Evolutionary conservation across 2,797 vertebrate genomes (phyloP), one percentile per base, ranked within the genome.

Genomic region (Artibeus jamaicensis): DNA sequence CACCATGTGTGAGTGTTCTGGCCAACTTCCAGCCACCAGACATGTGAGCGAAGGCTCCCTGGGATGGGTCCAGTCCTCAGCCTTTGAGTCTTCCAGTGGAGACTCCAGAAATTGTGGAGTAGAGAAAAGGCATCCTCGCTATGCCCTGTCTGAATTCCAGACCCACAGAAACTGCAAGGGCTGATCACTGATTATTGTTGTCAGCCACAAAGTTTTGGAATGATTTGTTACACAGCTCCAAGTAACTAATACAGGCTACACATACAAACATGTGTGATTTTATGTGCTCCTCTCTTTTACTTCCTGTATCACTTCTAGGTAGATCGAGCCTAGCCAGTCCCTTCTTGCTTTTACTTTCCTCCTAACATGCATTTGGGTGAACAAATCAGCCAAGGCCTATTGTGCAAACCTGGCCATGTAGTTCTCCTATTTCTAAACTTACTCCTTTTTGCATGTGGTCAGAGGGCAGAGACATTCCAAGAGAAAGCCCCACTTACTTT

Each of bases 21-120:
- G 32, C 39, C 6, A 14, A 83, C 53, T 48, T 37, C 48, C 37
- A 67, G 12, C 34, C n/a, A 59, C 48, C 67, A 74, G 78, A 37
- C 10, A 4, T 3, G 19, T 0, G 48, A n/a, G 32, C 42, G 53
- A 78, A 46, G 1, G 37, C 39, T 70, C 37, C 55, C 62, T 67
- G 34, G 62, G 79, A 53, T 1, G 4, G 37, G 16, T 32, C 21
- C 42, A n/a, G 9, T 10, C 19, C 39, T 57, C 29, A 82, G 42
- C 53, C 59, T 71, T 42, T 46, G n/a, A 37, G 26, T 67, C 65
- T 96, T 86, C 46, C 29, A 53, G 70, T 32, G 42, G 37, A 89
- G 77, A 74, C 16, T 77, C 79, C 34, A 92, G 76, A 68, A 50
- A 73, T 6, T 24, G 29, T 12, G 6, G 7, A 82, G 32, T 50